These are phyloP conservation scores for Onthophagus sagittarius DNA, from an alignment of 2,888 invertebrate species.

Conservation along the genomic window DNA sequence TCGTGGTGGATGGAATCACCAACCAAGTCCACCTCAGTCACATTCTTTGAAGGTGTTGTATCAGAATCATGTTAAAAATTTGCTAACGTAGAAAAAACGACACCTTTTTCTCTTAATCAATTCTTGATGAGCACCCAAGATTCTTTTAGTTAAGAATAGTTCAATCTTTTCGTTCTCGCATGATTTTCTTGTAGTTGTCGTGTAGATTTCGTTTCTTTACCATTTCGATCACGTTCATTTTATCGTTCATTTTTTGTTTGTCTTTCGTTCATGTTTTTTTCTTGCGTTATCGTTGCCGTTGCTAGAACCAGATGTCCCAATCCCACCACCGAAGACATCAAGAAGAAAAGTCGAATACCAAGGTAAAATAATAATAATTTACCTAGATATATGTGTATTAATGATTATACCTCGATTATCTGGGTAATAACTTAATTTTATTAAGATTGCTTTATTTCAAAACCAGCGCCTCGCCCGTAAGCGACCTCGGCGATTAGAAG, in stretches of 20 bases:
- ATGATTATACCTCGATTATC: neutral
- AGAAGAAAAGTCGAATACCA: constrained; percentile 54
- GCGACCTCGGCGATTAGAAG: too few relatives aligned
- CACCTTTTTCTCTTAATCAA: neutral
- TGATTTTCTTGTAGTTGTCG: neutral
- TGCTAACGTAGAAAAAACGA: neutral
- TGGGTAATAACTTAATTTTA: neutral
- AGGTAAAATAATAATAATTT: constrained; percentile 50
- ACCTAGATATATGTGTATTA: too few relatives aligned
- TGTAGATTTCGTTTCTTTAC: neutral
- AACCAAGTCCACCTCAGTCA: constrained; percentile 61
- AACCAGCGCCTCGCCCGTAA: too few relatives aligned
- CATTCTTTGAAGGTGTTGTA: constrained; percentile 64
- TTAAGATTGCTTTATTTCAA: neutral
- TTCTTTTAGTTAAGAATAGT: neutral
- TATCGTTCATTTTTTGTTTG: too few relatives aligned
- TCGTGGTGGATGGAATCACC: constrained; percentile 55
- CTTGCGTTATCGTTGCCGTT: constrained; percentile 30
- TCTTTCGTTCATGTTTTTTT: constrained; percentile 18
- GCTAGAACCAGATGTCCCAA: constrained; percentile 62
- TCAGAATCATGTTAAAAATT: constrained; percentile 20
- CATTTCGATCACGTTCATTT: constrained; percentile 20
- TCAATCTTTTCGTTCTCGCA: neutral
- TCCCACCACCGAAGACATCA: constrained; percentile 60
- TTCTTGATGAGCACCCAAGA: too few relatives aligned